Evolutionary conservation across 2,113 vertebrate species (phyloP), one percentile per base, ranked within the genome.

Genomic region (Albula glossodonta): DNA sequence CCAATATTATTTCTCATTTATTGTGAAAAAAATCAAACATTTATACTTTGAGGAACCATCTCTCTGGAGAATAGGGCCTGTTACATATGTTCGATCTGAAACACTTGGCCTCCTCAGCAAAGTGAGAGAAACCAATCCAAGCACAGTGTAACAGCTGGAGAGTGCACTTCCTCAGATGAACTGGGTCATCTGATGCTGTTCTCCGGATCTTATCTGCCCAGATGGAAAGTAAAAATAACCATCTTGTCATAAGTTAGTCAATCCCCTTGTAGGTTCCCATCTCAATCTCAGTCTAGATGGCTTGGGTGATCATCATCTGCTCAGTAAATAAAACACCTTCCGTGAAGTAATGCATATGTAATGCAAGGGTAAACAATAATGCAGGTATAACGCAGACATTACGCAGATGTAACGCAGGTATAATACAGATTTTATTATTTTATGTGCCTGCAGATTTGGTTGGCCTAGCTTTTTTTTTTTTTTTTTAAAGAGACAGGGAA

Each of bases 221-320:
- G 93, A 95, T 93, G 93, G 92, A 91, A 90, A 92, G 91, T 93
- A 95, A 94, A 95, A 95, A 95, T 93, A 92, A 91, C 87, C 88
- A 85, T 92, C 87, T 92, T 90, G 92, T 92, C 92, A 93, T 91
- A 90, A 94, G 88, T 93, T 91, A 92, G 89, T 92, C 93, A 92
- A 89, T 90, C 92, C 90, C 91, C 91, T 87, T 87, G 91, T 89
- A 91, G 88, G 82, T 41, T n/a, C 78, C 86, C 82, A 84, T 89
- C 91, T 89, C 31, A 90, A 86, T 66, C 85, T 91, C 78, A 85
- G 85, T 70, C 84, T 86, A 86, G 90, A 88, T 88, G 86, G 82
- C 87, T 87, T 86, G 86, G 88, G 90, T 87, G 90, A 92, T 85
- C 92, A 90, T 92, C 88, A 90, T 85, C 51, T 66, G 41, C 88